phyloP scores from a whole-genome alignment of 2,888 invertebrate genomes.

The Aproaerema taeniolella region DNA sequence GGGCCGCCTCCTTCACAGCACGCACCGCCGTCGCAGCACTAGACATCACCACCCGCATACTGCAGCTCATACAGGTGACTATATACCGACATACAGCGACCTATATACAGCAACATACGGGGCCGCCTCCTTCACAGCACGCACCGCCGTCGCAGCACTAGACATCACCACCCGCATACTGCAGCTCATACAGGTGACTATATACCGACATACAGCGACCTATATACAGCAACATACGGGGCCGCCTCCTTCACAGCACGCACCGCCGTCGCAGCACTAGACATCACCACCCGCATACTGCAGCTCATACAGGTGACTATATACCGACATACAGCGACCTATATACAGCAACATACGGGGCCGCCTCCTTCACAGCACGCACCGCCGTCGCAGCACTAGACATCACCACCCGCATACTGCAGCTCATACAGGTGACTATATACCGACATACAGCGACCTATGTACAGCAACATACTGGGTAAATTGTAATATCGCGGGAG shows the following conservation, averaged over 20 bases:
- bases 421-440: constrained; percentile 87
- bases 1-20: constrained; percentile 90
- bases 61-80: constrained; percentile 86
- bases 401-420: constrained; percentile 90
- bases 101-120: too few species aligned
- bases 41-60: constrained; percentile 92
- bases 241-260: constrained; percentile 91
- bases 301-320: constrained; percentile 85
- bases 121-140: constrained; percentile 89
- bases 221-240: too few species aligned
- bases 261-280: constrained; percentile 94
- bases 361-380: constrained; percentile 90
- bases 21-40: constrained; percentile 95
- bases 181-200: constrained; percentile 83
- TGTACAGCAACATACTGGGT: too few species aligned
- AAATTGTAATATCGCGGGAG: too few species aligned
- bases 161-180: constrained; percentile 94
- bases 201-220: constrained; percentile 84
- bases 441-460: constrained; percentile 79
- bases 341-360: too few species aligned
- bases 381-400: constrained; percentile 96
- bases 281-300: constrained; percentile 92
- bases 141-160: constrained; percentile 94
- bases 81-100: constrained; percentile 84
- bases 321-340: constrained; percentile 81